A percentile compares a stretch with the other conserved stretches of the same genome.
phyloP scores from a whole-genome alignment of 2,113 vertebrate species.

The Pheucticus melanocephalus region DNA sequence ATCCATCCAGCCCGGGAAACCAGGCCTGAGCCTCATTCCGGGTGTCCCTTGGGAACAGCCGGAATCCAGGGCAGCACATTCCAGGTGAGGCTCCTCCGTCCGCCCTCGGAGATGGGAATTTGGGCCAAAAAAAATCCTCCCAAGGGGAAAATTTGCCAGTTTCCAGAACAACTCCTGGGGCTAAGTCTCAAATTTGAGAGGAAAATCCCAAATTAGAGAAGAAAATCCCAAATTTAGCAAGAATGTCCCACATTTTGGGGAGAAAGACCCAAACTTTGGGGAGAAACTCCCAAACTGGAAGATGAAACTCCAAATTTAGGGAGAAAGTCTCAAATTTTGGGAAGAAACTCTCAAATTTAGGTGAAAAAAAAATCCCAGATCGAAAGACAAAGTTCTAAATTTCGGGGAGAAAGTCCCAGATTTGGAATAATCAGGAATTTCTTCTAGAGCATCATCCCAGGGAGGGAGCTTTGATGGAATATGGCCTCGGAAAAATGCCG shows the following conservation, averaged over 20 bases:
- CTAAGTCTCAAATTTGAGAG: not conserved
- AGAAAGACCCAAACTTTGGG: no score
- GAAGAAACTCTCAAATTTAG: accelerated
- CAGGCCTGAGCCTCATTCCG: not conserved
- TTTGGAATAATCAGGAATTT: not conserved
- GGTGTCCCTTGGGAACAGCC: accelerated
- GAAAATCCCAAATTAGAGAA: not conserved
- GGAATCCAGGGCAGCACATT: not conserved
- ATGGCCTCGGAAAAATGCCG: accelerated
- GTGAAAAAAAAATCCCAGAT: not conserved
- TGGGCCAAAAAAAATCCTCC: not conserved
- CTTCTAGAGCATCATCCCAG: not conserved
- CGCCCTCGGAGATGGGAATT: not conserved
- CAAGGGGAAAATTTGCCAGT: not conserved
- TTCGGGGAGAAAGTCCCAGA: not conserved
- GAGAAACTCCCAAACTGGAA: not conserved
- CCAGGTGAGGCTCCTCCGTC: accelerated
- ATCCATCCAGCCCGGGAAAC: not conserved
- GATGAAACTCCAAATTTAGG: no score
- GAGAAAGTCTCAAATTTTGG: no score
- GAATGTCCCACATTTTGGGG: no score
- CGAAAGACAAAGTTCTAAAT: no score
- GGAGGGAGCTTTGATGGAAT: not conserved
- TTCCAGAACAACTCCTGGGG: not conserved
- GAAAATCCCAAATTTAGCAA: not conserved